Conservation (phyloP, 2,888 invertebrate genomes). For the Arge pagana region DNA sequence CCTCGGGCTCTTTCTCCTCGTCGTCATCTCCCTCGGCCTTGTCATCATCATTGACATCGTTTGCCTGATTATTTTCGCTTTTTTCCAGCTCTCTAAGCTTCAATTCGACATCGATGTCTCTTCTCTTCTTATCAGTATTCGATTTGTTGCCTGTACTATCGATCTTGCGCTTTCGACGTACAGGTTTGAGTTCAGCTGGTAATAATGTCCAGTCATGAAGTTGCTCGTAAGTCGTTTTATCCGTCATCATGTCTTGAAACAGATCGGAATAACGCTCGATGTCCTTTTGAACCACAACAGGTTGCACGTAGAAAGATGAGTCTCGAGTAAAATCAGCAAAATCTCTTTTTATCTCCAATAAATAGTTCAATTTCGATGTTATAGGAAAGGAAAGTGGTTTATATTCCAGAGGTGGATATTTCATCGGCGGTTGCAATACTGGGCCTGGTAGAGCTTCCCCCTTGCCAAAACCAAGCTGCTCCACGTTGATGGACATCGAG, state of each 20-base stretch:
- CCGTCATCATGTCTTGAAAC: constrained; percentile 40
- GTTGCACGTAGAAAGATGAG: constrained; percentile 64
- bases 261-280: constrained; percentile 53
- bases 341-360: constrained; percentile 73
- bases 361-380: constrained; percentile 66
- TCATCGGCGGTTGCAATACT: constrained; percentile 55
- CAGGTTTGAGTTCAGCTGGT: constrained; percentile 47
- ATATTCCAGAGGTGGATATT: constrained; percentile 58
- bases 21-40: constrained; percentile 59
- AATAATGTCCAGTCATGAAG: constrained; percentile 48
- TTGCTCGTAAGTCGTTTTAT: constrained; percentile 40
- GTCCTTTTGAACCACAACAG: constrained; percentile 46
- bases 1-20: constrained; percentile 63
- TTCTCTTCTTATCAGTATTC: constrained; percentile 37
- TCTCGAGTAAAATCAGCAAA: constrained; percentile 74
- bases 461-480: constrained; percentile 54
- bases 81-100: constrained; percentile 71
- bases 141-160: neutral
- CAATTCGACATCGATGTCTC: constrained; percentile 44
- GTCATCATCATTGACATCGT: constrained; percentile 58
- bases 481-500: constrained; percentile 51
- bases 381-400: constrained; percentile 56
- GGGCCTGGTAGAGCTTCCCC: constrained; percentile 54
- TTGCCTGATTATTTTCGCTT: constrained; percentile 60
- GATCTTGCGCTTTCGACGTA: constrained; percentile 35